Evolutionary conservation across 2,113 vertebrate genomes (phyloP).

Genomic region (Lophotis ruficrista): DNA sequence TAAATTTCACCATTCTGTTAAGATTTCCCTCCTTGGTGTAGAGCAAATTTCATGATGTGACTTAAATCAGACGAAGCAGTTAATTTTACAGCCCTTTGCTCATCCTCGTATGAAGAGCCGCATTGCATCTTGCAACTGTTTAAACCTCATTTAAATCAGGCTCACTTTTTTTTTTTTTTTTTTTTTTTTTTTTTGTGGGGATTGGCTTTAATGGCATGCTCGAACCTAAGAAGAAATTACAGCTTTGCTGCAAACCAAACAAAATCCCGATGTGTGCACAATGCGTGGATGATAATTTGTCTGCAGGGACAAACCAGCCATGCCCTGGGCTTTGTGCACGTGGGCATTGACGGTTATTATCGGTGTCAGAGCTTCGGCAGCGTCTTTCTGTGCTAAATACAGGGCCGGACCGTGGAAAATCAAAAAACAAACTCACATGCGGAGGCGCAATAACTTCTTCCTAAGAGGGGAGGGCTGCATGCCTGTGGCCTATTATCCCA

Average conservation of each 20-base stretch:
- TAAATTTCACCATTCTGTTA: background rate
- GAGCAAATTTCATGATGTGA: background rate
- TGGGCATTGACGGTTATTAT: constrained; percentile 54
- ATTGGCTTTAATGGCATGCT: background rate
- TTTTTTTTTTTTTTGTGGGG: background rate
- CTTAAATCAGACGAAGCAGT: background rate
- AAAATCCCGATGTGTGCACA: background rate
- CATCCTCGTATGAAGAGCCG: background rate
- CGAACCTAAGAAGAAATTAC: constrained; percentile 6
- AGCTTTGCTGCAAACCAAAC: constrained; percentile 2
- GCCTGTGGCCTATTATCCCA: constrained; percentile 58
- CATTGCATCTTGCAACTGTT: background rate
- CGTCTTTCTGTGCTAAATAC: constrained; percentile 64
- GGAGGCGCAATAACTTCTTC: constrained; percentile 54
- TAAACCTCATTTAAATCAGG: background rate
- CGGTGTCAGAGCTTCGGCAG: constrained; percentile 39
- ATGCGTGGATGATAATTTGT: constrained; percentile 55
- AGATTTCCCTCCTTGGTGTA: background rate
- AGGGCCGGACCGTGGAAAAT: constrained; percentile 72
- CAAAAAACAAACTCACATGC: constrained; percentile 74
- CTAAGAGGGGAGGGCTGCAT: constrained; percentile 24
- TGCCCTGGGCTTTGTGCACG: constrained; percentile 62
- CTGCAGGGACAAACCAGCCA: constrained; percentile 37
- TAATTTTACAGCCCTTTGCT: background rate
- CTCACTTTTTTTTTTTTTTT: background rate